These are phyloP conservation scores for Trematomus bernacchii DNA, from an alignment of 2,797 vertebrate species.

Conservation along the genomic window DNA sequence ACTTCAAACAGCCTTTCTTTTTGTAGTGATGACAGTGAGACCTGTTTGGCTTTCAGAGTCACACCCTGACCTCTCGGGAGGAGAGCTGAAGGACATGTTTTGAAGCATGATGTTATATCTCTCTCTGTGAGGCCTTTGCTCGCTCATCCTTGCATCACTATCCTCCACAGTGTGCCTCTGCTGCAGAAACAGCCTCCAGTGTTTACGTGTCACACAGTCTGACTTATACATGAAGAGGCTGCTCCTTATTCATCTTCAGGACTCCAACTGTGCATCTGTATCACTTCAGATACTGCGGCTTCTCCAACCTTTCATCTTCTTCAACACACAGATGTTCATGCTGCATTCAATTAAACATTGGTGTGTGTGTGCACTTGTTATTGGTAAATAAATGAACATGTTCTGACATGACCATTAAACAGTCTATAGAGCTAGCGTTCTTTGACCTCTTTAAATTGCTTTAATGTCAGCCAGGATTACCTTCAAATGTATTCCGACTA, in stretches of 20 bases:
- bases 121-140: constrained; percentile 57
- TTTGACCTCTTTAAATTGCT: too few species aligned
- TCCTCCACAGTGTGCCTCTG: constrained; percentile 50
- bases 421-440: too few species aligned
- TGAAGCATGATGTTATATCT: constrained; percentile 60
- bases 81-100: constrained; percentile 66
- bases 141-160: constrained; percentile 54
- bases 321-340: constrained; percentile 44
- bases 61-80: constrained; percentile 58
- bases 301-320: constrained; percentile 63
- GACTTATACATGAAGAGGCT: constrained; percentile 81
- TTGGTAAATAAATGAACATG: too few species aligned
- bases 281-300: constrained; percentile 62
- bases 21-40: constrained; percentile 24
- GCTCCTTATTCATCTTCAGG: constrained; percentile 76
- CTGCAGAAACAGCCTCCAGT: constrained; percentile 64
- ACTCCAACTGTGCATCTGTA: constrained; percentile 63
- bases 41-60: constrained; percentile 58
- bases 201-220: constrained; percentile 74
- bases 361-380: background rate
- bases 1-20: background rate
- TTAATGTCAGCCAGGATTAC: too few species aligned
- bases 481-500: too few species aligned
- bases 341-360: constrained; percentile 34
- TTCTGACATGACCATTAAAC: too few species aligned